Evolutionary conservation across 2,113 vertebrate species (phyloP).

Genomic region (Uria aalge): DNA sequence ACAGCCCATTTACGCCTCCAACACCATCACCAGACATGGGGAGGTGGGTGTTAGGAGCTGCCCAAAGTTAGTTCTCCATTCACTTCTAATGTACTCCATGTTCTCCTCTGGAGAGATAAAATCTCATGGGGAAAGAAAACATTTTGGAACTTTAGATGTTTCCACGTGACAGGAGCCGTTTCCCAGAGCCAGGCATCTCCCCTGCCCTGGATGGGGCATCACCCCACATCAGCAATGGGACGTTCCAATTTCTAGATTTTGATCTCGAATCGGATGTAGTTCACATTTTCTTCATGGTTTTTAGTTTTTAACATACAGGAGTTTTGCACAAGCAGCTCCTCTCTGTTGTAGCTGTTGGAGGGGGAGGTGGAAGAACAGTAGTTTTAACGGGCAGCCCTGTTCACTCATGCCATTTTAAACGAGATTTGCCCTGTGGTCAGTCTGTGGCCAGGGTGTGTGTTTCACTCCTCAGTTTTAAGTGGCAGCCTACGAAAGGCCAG

Average conservation of each 20-base stretch:
- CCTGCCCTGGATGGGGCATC: not conserved
- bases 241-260: not conserved
- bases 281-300: not conserved
- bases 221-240: fast-evolving
- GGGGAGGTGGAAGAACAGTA: not conserved
- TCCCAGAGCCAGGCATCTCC: fast-evolving
- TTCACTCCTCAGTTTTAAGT: not conserved
- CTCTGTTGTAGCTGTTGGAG: not conserved
- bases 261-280: not conserved
- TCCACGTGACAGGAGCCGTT: not conserved
- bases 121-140: not conserved
- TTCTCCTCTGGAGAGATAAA: not conserved
- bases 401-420: not conserved
- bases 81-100: too few species aligned
- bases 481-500: not conserved
- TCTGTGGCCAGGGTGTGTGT: not conserved
- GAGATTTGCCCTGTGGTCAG: not conserved
- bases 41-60: fast-evolving
- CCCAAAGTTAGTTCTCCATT: not conserved
- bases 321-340: not conserved
- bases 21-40: not conserved
- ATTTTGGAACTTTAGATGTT: not conserved
- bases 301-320: fast-evolving
- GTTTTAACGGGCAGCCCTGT: not conserved
- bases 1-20: fast-evolving